These are phyloP conservation scores for Rhyzopertha dominica DNA, from an alignment of 1,140 invertebrate genomes.

Conservation along the genomic window DNA sequence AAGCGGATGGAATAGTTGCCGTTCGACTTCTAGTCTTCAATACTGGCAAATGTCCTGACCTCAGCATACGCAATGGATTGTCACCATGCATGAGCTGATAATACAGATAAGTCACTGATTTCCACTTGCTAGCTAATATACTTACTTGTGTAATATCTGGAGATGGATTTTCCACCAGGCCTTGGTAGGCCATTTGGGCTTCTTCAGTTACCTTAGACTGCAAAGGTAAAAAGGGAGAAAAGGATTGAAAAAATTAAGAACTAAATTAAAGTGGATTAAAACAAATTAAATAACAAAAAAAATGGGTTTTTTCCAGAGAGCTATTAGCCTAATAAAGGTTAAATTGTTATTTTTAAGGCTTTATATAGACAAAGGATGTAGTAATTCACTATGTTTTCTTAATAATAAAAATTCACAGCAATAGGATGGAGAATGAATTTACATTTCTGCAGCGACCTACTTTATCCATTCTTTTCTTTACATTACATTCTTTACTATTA, in stretches of 20 bases:
- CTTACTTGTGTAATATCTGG: conserved; percentile 35
- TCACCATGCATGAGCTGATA: conserved; percentile 38
- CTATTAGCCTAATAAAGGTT: too few species aligned
- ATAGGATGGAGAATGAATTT: too few species aligned
- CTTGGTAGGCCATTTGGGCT: conserved; percentile 86
- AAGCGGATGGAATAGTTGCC: conserved; percentile 29
- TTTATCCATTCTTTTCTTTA: too few species aligned
- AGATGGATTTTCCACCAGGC: conserved; percentile 68
- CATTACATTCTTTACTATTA: too few species aligned
- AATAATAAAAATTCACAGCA: too few species aligned
- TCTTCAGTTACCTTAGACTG: conserved; percentile 74
- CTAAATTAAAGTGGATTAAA: conserved; percentile 37
- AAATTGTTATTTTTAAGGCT: too few species aligned
- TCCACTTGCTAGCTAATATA: conserved; percentile 2
- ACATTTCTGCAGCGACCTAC: too few species aligned
- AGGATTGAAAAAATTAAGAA: conserved; percentile 39
- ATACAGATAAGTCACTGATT: conserved; percentile 10
- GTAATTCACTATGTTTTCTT: too few species aligned
- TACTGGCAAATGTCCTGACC: conserved; percentile 57
- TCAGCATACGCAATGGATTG: conserved; percentile 67
- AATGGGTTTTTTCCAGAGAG: too few species aligned
- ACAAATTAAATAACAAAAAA: conserved; percentile 33
- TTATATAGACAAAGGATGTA: too few species aligned
- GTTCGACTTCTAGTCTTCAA: conserved; percentile 45
- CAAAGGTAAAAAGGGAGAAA: conserved; percentile 41